Conservation (phyloP, 1,140 invertebrate species). For the Coenobita brevimanus region DNA sequence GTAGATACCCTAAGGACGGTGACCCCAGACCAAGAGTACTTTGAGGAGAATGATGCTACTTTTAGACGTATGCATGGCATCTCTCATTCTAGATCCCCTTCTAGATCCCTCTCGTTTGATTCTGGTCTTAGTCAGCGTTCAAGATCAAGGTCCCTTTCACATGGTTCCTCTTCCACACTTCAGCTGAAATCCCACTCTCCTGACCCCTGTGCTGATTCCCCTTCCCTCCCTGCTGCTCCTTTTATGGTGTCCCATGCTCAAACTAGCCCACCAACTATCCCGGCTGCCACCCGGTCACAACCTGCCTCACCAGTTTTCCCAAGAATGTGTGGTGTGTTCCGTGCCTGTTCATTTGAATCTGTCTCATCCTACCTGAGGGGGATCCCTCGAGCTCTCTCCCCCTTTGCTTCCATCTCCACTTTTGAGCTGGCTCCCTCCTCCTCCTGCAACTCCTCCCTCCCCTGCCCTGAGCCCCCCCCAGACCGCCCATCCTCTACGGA, state of each 20-base stretch:
- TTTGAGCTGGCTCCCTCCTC: conserved; percentile 50
- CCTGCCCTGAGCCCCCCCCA: neutral
- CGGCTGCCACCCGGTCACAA: conserved; percentile 33
- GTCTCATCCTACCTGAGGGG: conserved; percentile 52
- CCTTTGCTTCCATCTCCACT: conserved; percentile 62
- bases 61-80: conserved; percentile 59
- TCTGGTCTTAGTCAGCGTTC: conserved; percentile 8
- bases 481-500: conserved; percentile 68
- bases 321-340: conserved; percentile 8
- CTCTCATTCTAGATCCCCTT: conserved; percentile 7
- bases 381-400: conserved; percentile 51
- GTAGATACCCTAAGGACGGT: conserved; percentile 58
- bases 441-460: conserved; percentile 35
- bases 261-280: neutral
- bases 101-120: conserved; percentile 2
- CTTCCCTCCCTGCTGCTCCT: neutral
- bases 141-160: conserved; percentile 29
- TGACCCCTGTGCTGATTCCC: neutral
- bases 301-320: conserved; percentile 42
- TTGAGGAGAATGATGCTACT: conserved; percentile 61
- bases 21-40: conserved; percentile 64
- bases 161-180: conserved; percentile 41
- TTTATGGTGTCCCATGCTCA: neutral
- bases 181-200: conserved; percentile 25
- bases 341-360: conserved; percentile 60